phyloP scores from a whole-genome alignment of 1,140 invertebrate genomes.

The Caenorhabditis latens region DNA sequence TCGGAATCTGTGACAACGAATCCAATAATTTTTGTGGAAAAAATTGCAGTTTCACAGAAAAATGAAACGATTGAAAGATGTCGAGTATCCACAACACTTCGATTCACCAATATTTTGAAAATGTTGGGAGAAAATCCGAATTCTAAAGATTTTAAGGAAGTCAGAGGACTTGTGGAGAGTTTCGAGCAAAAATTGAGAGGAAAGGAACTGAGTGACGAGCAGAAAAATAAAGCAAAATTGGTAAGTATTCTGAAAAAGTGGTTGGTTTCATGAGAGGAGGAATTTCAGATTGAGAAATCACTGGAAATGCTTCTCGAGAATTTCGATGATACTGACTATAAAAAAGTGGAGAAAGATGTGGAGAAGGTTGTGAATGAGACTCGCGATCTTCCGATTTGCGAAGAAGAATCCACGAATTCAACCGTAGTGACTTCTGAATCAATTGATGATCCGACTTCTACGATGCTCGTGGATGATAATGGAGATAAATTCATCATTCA shows the following conservation, averaged over 20 bases:
- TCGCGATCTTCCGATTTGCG: neutral
- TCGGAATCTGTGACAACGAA: constrained; percentile 39
- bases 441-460: constrained; percentile 19
- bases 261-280: neutral
- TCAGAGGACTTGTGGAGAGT: constrained; percentile 16
- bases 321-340: constrained; percentile 24
- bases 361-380: constrained; percentile 23
- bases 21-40: constrained; percentile 53
- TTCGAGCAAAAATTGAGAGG: constrained; percentile 22
- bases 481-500: constrained; percentile 45
- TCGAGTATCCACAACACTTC: constrained; percentile 31
- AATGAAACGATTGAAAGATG: constrained; percentile 31
- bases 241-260: neutral
- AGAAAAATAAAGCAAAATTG: constrained; percentile 24
- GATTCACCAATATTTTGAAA: constrained; percentile 39
- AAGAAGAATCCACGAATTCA: constrained; percentile 13
- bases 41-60: constrained; percentile 16
- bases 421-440: neutral
- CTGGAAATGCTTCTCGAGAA: constrained; percentile 21
- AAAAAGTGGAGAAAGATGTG: neutral
- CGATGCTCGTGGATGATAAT: constrained; percentile 24
- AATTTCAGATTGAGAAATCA: constrained; percentile 22
- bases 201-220: constrained; percentile 24
- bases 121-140: constrained; percentile 44
- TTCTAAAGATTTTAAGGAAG: constrained; percentile 33